Evolutionary conservation across 2,888 invertebrate species (phyloP), one percentile per base, ranked within the genome.

Genomic region (Bursaphelenchus okinawaensis): DNA sequence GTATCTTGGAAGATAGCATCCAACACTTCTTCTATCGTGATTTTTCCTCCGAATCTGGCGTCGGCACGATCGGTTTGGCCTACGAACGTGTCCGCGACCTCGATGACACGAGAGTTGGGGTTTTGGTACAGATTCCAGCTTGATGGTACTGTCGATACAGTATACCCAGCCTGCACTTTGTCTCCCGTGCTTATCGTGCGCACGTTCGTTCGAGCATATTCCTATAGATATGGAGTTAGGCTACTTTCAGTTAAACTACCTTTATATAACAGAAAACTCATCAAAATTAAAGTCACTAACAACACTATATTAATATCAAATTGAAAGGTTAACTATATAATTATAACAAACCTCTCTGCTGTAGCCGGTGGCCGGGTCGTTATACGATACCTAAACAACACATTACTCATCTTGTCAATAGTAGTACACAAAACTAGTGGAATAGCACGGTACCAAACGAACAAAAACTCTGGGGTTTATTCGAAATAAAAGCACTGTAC

Each of bases 11-110:
- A 88, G 77, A 93, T 88, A 73, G 92, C 91, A 85, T 93, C 91
- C 85, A 93, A 87, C 74, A 93, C 92, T 87, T 93, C 92, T 87
- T 93, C 92, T 83, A 93, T 87, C 74, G 92, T 93, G 68, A 83
- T 75, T 9, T 79, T 70, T 6, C 80, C 80, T 7, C 79, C 80
- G 60, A 78, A 78, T 9, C 76, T 68, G n/a, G 67, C 61, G n/a
- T 63, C 68, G 65, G 24, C 9, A 50, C 63, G 22, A 6, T 52
- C n/a, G 63, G 60, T 26, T 2, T 72, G 70, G 19, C 79, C 80
- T n/a, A 77, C 73, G 62, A 83, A 82, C 1, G 79, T 78, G 65
- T 82, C 82, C 20, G 81, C 80, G n/a, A 83, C 82, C 67, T 82
- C 83, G 57, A 82, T 75, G 19, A 82, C 82, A 26, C 78, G 70